Evolutionary conservation across 2,113 vertebrate species (phyloP).

Genomic region (Lagopus muta): DNA sequence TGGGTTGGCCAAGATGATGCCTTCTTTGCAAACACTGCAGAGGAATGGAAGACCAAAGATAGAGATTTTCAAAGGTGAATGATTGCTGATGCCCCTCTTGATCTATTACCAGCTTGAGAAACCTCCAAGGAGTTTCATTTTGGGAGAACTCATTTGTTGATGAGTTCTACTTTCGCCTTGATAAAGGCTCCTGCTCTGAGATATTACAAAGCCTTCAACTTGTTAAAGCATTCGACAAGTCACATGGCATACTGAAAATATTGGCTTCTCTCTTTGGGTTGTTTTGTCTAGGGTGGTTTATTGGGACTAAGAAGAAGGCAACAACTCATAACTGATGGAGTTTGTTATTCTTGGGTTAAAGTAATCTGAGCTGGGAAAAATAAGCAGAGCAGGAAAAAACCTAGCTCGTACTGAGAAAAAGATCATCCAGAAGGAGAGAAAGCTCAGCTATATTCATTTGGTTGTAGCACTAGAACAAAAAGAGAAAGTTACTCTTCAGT

Average conservation of each 20-base stretch:
- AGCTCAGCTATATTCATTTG: background rate
- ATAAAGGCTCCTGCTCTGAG: background rate
- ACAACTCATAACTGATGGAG: background rate
- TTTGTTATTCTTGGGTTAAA: background rate
- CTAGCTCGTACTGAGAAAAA: background rate
- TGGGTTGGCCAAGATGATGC: background rate
- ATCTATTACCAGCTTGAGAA: background rate
- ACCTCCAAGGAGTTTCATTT: background rate
- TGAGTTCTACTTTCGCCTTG: background rate
- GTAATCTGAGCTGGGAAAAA: background rate
- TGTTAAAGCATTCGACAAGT: background rate
- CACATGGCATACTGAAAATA: rapidly evolving
- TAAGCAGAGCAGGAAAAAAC: background rate
- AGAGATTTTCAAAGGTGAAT: background rate
- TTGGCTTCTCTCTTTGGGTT: background rate
- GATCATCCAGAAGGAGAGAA: background rate
- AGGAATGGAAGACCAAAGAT: background rate
- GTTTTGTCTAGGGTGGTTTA: background rate
- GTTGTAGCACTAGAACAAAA: background rate
- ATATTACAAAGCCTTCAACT: background rate
- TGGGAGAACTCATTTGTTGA: background rate
- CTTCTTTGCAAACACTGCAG: background rate
- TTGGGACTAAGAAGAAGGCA: background rate
- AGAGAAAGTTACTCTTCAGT: background rate
- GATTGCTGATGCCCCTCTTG: conserved; percentile 8